phyloP scores from a whole-genome alignment of 2,888 invertebrate species.

The Taphrorychus bicolor region DNA sequence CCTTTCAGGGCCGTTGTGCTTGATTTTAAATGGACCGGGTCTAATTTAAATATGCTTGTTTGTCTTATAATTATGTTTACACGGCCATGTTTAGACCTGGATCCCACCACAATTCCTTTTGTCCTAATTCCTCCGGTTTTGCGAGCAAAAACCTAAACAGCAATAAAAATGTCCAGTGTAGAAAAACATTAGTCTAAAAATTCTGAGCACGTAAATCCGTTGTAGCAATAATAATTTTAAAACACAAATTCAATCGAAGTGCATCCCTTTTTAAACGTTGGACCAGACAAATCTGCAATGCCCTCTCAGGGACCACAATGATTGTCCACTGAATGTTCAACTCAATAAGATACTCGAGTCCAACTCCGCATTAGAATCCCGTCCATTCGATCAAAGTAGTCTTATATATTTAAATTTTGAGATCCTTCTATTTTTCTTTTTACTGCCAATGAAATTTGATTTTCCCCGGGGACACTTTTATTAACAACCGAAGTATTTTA shows the following conservation, averaged over 20 bases:
- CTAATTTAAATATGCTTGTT: constrained; percentile 30
- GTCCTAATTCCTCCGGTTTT: not conserved
- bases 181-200: constrained; percentile 30
- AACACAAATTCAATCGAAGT: constrained; percentile 34
- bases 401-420: constrained; percentile 48
- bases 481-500: constrained; percentile 44
- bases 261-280: constrained; percentile 32
- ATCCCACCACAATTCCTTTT: not conserved
- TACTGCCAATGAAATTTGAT: constrained; percentile 46
- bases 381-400: constrained; percentile 40
- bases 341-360: constrained; percentile 38
- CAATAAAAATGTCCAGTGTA: constrained; percentile 2
- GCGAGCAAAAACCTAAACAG: too few relatives aligned
- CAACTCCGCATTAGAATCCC: constrained; percentile 46
- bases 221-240: constrained; percentile 37
- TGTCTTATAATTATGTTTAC: constrained; percentile 19
- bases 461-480: constrained; percentile 43
- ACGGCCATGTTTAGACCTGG: not conserved
- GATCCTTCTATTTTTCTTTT: constrained; percentile 43
- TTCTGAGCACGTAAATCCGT: constrained; percentile 29
- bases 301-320: constrained; percentile 30
- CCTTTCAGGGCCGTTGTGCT: constrained; percentile 20
- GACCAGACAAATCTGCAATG: constrained; percentile 34
- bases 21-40: constrained; percentile 18
- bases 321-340: constrained; percentile 32